These are phyloP conservation scores for Peromyscus maniculatus DNA, from an alignment of 2,113 vertebrate species.

Conservation along the genomic window DNA sequence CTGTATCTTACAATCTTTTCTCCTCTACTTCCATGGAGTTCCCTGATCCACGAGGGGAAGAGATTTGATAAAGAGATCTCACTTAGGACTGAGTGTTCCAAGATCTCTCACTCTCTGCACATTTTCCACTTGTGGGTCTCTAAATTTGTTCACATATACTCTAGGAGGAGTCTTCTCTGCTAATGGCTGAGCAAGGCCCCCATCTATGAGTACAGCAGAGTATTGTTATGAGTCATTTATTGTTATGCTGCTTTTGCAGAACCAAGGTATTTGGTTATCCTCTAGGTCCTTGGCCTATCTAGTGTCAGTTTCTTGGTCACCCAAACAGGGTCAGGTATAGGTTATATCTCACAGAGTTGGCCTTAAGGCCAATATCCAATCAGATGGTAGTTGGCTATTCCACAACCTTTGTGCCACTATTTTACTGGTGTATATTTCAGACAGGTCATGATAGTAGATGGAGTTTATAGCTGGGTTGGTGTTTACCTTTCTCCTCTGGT, in stretches of 20 bases:
- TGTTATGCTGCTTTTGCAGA: background rate
- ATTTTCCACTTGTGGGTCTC: background rate
- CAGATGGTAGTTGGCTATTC: background rate
- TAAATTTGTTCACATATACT: background rate
- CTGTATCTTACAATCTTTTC: background rate
- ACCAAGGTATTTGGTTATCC: background rate
- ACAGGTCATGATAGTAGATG: background rate
- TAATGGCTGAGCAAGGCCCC: background rate
- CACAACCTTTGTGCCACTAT: background rate
- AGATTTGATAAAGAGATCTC: background rate
- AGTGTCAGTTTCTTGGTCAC: background rate
- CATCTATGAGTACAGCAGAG: background rate
- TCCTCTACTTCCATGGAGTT: background rate
- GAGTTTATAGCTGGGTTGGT: background rate
- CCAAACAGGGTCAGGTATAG: background rate
- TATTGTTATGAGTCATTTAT: background rate
- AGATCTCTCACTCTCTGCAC: background rate
- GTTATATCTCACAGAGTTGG: background rate
- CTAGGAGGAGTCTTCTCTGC: background rate
- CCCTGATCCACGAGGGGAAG: background rate
- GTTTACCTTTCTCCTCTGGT: background rate
- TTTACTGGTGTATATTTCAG: background rate
- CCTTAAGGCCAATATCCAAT: background rate
- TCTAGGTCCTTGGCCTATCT: background rate
- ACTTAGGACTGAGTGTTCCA: background rate